Evolutionary conservation across 2,797 vertebrate species (phyloP), one percentile per base, ranked within the genome.

Genomic region (Galago senegalensis): DNA sequence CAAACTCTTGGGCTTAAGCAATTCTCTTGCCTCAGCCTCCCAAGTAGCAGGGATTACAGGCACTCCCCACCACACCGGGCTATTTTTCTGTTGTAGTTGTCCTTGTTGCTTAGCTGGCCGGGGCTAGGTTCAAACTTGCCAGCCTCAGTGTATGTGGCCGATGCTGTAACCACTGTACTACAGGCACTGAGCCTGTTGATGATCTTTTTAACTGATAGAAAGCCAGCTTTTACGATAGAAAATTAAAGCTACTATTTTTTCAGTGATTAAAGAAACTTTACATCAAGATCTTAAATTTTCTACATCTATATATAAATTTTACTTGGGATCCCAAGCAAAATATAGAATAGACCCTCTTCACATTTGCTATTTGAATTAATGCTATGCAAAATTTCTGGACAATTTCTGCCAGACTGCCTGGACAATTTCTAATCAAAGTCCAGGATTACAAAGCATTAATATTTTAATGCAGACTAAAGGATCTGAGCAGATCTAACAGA

Each of bases 331-430:
- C 11, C 31, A 77, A 85, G 20, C 16, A 93, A 97, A 89, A 86
- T 34, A 88, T 0, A 92, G 31, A 81, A 56, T 95, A 93, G 7
- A 88, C 0, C 29, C 77, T 63, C 58, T 46, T 86, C 92, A 23
- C 49, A 80, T 88, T 75, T 90, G 73, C 25, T 79, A 46, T 37
- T 77, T 90, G 69, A 95, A 96, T 84, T 25, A 96, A 93, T 23
- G 8, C 56, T 13, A 20, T 65, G 75, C 17, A 93, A 91, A 91
- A 81, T 34, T 34, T 34, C 34, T 34, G 34, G 34, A 34, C 34
- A 34, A 34, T 34, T 34, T 34, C 34, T 34, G 34, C 34, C 34
- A 34, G 89, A 75, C 49, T 91, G 23, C 31, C 3, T 25, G 16
- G 77, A 53, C 14, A 72, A 40, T 58, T 95, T 91, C 89, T 88